Evolutionary conservation across 1,140 invertebrate species (phyloP).

Genomic region (Habropoda laboriosa): DNA sequence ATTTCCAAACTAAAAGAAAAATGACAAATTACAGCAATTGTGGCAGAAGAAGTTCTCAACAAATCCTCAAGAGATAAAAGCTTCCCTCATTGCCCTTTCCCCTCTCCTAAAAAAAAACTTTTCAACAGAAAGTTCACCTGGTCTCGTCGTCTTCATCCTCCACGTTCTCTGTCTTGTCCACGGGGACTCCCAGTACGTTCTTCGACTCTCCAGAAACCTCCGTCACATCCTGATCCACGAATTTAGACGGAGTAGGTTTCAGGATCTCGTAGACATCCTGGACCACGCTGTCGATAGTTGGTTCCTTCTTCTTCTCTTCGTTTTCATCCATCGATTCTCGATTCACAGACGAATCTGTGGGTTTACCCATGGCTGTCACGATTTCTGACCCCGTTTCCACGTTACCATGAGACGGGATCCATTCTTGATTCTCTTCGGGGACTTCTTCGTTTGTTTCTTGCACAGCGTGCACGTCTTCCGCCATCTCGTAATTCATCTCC

Average conservation of each 20-base stretch:
- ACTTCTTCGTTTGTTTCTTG: conserved; percentile 53
- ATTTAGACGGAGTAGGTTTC: conserved; percentile 56
- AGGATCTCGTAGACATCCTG: conserved; percentile 69
- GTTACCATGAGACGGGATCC: not conserved
- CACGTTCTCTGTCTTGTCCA: conserved; percentile 40
- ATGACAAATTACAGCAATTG: too few species aligned
- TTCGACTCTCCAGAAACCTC: conserved; percentile 18
- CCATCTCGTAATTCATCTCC: conserved; percentile 69
- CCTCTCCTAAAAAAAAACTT: not conserved
- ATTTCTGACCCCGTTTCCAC: not conserved
- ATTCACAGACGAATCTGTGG: not conserved
- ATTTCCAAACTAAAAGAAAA: too few species aligned
- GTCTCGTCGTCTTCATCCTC: conserved; percentile 73
- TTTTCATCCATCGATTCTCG: not conserved
- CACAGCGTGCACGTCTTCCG: conserved; percentile 57
- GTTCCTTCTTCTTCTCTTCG: conserved; percentile 49
- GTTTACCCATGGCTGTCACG: not conserved
- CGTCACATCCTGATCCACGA: conserved; percentile 55
- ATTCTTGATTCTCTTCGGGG: conserved; percentile 33
- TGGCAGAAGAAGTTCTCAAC: too few species aligned
- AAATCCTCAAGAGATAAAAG: too few species aligned
- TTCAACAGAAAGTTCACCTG: conserved; percentile 55
- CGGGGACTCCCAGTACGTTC: not conserved
- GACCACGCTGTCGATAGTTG: conserved; percentile 72
- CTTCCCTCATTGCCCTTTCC: too few species aligned